Base-by-base conservation (phyloP, 2,888 invertebrate genomes). In the Keiferia lycopersicella region DNA sequence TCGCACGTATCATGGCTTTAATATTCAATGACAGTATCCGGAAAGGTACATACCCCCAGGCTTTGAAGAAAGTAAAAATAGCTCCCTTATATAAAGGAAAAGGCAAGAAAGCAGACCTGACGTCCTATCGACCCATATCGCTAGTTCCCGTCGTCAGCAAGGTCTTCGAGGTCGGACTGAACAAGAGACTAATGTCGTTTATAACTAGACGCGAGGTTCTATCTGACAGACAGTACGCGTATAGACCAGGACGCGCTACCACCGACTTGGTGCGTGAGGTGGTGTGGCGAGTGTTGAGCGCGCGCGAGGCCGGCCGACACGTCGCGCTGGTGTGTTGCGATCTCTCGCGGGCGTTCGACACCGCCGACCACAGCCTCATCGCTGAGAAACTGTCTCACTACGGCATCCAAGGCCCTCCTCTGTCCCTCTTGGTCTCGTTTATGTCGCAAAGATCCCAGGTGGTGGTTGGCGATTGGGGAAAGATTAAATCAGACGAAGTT, bases 341-440 rank as follows among this genome's bases (percentile, higher is more conserved):
- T 50, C 34, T 50, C 7, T 30, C 61, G 34, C 61, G 64, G 51
- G 64, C 64, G 22, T 64, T 64, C 45, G 64, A 64, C 53, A 64
- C 64, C 38, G 64, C 64, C 22, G 34, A 64, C 45, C 58, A 51
- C n/a, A 16, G 34, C 8, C 59, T 64, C n/a, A 51, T 64, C 16
- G 38, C 51, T 20, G 16, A 59, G n/a, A 64, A 64, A 51, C 64
- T 63, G 8, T 11, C n/a, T 7, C 59, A 59, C 41, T 60, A 64
- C 11, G 61, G 64, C 16, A 53, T 64, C 2, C 45, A 53, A 6
- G 64, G 64, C 1, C 64, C 64, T 12, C 41, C 56, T 6, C 30
- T 61, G 7, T 14, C 38, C 0, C 34, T 64, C 7, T 2, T 64
- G 8, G 14, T 41, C 6, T 60, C 59, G 3, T 59, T 59, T 38